A percentile compares a stretch with the other conserved stretches of the same genome.
These are phyloP conservation scores for Gallinago undulata DNA, from an alignment of 2,113 vertebrate species.

Conservation along the genomic window DNA sequence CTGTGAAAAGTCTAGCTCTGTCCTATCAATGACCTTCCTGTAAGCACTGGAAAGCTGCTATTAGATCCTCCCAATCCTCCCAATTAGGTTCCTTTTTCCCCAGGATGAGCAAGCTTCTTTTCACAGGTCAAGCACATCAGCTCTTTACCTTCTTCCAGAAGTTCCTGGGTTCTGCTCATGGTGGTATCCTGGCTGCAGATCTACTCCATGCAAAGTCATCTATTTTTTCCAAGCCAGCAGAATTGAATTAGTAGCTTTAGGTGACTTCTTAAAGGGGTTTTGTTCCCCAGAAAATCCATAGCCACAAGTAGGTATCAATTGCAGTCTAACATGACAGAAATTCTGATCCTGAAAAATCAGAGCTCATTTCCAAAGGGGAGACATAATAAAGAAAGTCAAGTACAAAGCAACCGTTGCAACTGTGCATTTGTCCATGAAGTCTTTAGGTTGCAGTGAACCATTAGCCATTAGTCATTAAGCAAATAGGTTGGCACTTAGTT, in stretches of 20 bases:
- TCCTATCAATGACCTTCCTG: not conserved
- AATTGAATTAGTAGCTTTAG: not conserved
- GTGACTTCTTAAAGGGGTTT: accelerated
- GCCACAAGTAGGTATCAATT: not conserved
- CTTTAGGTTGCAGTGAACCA: not conserved
- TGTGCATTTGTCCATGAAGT: not conserved
- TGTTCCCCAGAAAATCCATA: not conserved
- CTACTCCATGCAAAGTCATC: not conserved
- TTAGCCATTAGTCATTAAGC: not conserved
- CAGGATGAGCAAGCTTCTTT: not conserved
- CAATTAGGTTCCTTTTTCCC: not conserved
- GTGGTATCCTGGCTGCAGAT: not conserved
- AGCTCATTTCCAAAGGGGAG: not conserved
- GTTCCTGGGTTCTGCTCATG: not conserved
- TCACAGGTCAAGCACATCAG: not conserved
- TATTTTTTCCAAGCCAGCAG: not conserved
- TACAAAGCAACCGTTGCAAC: not conserved
- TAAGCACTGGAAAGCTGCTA: not conserved
- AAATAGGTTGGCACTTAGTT: not conserved
- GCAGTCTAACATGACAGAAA: not conserved
- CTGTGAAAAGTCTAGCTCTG: not conserved
- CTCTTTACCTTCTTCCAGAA: not conserved
- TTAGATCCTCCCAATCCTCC: not conserved
- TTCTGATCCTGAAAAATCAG: not conserved
- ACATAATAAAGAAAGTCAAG: not conserved